Evolutionary conservation across 1,140 invertebrate genomes (phyloP), one percentile per base, ranked within the genome.

Genomic region (Trichogramma pretiosum): DNA sequence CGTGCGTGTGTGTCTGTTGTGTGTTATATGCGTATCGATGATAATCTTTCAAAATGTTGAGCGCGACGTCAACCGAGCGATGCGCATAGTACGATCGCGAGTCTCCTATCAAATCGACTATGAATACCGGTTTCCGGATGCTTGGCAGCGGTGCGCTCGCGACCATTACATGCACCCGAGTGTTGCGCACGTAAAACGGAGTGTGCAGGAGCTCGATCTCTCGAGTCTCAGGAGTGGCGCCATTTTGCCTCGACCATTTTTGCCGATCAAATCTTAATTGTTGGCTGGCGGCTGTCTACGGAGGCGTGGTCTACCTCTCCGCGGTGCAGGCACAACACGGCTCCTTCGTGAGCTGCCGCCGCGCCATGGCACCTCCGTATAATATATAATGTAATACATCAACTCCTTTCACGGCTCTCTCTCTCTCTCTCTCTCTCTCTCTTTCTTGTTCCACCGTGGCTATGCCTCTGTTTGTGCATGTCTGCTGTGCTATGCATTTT

Each of bases 201-300:
- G 65, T 64, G 69, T 69, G 64, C 65, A 65, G 63, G n/a, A n/a
- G n/a, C n/a, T n/a, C n/a, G n/a, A n/a, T n/a, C n/a, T n/a, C n/a
- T 67, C 61, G 61, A 61, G n/a, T n/a, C n/a, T n/a, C n/a, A n/a
- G n/a, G n/a, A n/a, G n/a, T 56, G 65, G 60, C 70, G 70, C 70
- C 70, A 72, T 72, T 71, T 72, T 72, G 61, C 56, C 62, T 71
- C 70, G 55, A 72, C 70, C 70, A 72, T 72, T 72, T 72, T 72
- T 72, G 70, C 65, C 68, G 70, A 72, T 72, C 68, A 72, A 72
- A 71, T 72, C 68, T 72, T 71, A 72, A 72, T 72, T 72, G 68
- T 71, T 71, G 65, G 68, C 70, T 72, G 68, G 67, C 68, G 68
- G 68, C 70, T 71, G 68, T 70, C 67, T 71, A 67, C 63, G 67